These are phyloP conservation scores for Neoaliturus tenellus DNA, from an alignment of 2,888 invertebrate species.

Conservation along the genomic window DNA sequence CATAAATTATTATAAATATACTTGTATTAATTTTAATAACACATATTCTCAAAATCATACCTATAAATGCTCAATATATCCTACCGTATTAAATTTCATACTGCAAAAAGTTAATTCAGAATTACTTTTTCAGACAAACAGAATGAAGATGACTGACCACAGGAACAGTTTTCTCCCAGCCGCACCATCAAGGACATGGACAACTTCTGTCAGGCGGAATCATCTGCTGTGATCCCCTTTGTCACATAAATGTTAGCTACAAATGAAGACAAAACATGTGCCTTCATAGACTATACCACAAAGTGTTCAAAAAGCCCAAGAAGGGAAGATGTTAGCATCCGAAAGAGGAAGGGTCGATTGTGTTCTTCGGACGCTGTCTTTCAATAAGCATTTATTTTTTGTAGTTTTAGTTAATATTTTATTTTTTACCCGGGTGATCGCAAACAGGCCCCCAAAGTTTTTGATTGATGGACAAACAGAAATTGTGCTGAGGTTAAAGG, in stretches of 20 bases:
- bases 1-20: too few species aligned
- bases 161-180: neutral
- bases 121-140: neutral
- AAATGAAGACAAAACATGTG: constrained; percentile 45
- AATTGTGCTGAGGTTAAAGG: constrained; percentile 92
- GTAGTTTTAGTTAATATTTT: constrained; percentile 47
- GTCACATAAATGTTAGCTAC: constrained; percentile 14
- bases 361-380: constrained; percentile 8
- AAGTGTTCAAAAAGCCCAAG: constrained; percentile 47
- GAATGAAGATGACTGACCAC: neutral
- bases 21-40: too few species aligned
- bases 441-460: constrained; percentile 91
- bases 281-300: constrained; percentile 39
- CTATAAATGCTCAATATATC: too few species aligned
- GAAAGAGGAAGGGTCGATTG: neutral
- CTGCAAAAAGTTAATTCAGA: neutral
- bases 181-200: neutral
- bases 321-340: constrained; percentile 31
- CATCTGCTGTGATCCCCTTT: neutral
- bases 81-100: too few species aligned
- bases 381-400: constrained; percentile 25
- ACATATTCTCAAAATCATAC: too few species aligned
- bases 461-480: constrained; percentile 92
- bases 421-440: constrained; percentile 56
- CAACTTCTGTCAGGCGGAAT: neutral